A percentile compares a stretch with the other conserved stretches of the same genome.
Conservation (phyloP, 1,140 invertebrate genomes). For the Bilobella aurantiaca region DNA sequence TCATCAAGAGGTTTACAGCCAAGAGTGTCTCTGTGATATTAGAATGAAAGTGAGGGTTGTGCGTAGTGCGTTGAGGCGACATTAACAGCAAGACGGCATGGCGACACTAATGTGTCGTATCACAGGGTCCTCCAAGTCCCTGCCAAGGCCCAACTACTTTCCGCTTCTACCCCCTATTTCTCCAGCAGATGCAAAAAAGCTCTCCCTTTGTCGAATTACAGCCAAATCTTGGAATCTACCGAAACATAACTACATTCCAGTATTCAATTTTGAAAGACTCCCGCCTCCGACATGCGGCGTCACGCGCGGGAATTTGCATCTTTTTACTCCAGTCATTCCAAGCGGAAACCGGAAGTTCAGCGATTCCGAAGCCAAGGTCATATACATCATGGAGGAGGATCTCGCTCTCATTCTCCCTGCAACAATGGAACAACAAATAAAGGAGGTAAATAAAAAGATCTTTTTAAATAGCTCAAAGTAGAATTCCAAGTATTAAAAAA, state of each 20-base stretch:
- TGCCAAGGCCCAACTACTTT: conserved; percentile 72
- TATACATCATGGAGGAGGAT: not conserved
- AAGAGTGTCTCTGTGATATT: too few relatives aligned
- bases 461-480: too few relatives aligned
- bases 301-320: conserved; percentile 5
- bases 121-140: conserved; percentile 62
- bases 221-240: conserved; percentile 65
- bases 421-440: conserved; percentile 2
- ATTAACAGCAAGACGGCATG: too few relatives aligned
- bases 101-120: conserved; percentile 66
- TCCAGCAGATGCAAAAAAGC: conserved; percentile 58
- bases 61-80: too few relatives aligned
- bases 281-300: not conserved
- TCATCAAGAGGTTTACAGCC: not conserved
- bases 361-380: not conserved
- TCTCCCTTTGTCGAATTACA: conserved; percentile 60
- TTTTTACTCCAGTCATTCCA: conserved; percentile 5
- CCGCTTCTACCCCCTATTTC: conserved; percentile 67
- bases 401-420: not conserved
- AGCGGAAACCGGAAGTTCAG: not conserved
- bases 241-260: conserved; percentile 67
- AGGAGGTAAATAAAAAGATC: too few relatives aligned
- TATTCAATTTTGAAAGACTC: conserved; percentile 34
- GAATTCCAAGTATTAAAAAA: too few relatives aligned
- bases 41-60: too few relatives aligned